These are phyloP conservation scores for Eremobia ochroleuca DNA, from an alignment of 2,888 invertebrate genomes.

Conservation along the genomic window DNA sequence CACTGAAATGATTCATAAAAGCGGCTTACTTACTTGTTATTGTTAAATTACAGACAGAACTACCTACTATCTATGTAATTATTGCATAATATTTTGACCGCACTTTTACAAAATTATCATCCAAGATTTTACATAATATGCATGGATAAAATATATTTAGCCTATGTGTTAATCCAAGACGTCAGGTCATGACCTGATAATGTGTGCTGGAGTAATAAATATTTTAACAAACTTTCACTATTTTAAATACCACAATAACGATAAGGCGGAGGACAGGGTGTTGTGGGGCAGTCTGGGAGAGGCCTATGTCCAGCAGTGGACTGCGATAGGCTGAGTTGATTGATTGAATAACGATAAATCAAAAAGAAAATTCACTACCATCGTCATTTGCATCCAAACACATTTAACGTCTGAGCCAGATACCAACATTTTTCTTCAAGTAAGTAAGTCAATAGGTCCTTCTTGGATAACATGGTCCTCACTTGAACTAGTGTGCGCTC, in stretches of 20 bases:
- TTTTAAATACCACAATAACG: background rate
- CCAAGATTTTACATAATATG: too few species aligned
- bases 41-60: background rate
- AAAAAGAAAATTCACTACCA: too few species aligned
- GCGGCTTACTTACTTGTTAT: background rate
- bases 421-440: background rate
- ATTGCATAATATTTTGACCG: background rate
- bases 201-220: background rate
- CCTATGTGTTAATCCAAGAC: background rate
- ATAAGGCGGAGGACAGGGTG: too few species aligned
- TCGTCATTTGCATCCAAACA: background rate
- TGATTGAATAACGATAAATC: too few species aligned
- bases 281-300: too few species aligned
- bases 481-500: slow-evolving; percentile 59
- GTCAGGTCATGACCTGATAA: background rate
- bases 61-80: background rate
- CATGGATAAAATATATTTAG: background rate
- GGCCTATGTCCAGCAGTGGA: too few species aligned
- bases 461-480: slow-evolving; percentile 29
- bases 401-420: background rate
- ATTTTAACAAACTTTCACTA: background rate
- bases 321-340: too few species aligned
- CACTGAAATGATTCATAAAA: background rate
- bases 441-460: slow-evolving; percentile 8
- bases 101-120: too few species aligned